Percentiles rank a stretch among this genome's conserved stretches.
Evolutionary conservation across 2,797 vertebrate genomes (phyloP).

Genomic region (Molossus alvarezi): DNA sequence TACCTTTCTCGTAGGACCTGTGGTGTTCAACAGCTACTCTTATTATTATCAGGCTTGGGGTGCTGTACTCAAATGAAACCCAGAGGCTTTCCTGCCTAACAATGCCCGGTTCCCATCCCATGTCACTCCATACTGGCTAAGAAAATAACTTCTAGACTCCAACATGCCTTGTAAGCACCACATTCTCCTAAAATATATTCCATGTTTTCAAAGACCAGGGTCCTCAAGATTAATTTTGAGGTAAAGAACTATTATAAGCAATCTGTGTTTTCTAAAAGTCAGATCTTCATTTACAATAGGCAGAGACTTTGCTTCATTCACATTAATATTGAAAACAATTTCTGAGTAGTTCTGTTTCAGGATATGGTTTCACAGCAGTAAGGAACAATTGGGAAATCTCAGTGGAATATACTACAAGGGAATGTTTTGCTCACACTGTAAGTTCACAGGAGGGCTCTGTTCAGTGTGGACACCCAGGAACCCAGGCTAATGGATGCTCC

Average conservation of each 20-base stretch:
- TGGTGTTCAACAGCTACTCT: background rate
- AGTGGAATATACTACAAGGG: background rate
- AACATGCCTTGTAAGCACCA: background rate
- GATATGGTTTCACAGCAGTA: background rate
- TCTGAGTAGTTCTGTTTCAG: background rate
- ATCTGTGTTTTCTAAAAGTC: conserved; percentile 17
- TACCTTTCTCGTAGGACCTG: background rate
- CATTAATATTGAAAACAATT: background rate
- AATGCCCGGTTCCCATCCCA: background rate
- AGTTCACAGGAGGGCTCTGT: background rate
- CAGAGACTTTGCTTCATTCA: conserved; percentile 14
- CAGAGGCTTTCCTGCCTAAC: background rate
- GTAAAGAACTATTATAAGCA: background rate
- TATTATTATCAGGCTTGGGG: background rate
- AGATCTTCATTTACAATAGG: background rate
- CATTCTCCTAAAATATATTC: background rate
- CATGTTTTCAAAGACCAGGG: background rate
- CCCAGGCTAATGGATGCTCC: background rate
- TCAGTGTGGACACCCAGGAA: background rate
- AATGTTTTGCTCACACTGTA: background rate
- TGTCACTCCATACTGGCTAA: background rate
- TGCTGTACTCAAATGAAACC: background rate
- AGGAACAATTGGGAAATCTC: background rate
- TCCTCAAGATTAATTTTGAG: conserved; percentile 32
- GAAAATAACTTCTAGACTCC: background rate